Conservation (phyloP, 1,140 invertebrate species). For the Bombus haemorrhoidalis region DNA sequence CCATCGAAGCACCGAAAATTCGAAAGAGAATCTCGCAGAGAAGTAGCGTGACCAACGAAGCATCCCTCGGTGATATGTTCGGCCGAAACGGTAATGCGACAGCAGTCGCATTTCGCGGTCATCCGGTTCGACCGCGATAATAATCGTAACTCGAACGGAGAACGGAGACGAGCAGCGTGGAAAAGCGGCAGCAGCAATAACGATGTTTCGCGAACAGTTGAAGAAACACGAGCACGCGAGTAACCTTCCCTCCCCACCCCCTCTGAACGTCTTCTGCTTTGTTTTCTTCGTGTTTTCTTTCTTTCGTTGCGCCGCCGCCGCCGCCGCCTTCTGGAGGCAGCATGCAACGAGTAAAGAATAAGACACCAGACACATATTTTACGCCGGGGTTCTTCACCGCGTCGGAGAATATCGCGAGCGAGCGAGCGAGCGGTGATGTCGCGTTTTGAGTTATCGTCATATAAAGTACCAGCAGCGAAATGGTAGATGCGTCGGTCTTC, state of each 20-base stretch:
- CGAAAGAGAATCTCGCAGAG: slow-evolving; percentile 54
- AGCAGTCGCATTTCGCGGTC: slow-evolving; percentile 76
- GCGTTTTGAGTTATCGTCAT: slow-evolving; percentile 77
- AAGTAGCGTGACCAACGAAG: slow-evolving; percentile 69
- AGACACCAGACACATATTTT: slow-evolving; percentile 81
- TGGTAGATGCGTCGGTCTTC: slow-evolving; percentile 65
- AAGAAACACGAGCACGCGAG: slow-evolving; percentile 43
- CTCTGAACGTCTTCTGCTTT: slow-evolving; percentile 29
- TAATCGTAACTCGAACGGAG: slow-evolving; percentile 74
- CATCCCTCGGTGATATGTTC: slow-evolving; percentile 72
- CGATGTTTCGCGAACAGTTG: slow-evolving; percentile 47
- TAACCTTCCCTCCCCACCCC: neutral
- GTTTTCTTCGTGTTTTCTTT: slow-evolving; percentile 48
- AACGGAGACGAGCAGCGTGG: slow-evolving; percentile 35
- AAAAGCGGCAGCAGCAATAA: slow-evolving; percentile 44
- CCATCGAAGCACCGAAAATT: slow-evolving; percentile 13
- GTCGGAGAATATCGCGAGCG: slow-evolving; percentile 64
- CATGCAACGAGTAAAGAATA: slow-evolving; percentile 80
- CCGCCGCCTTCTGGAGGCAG: slow-evolving; percentile 50
- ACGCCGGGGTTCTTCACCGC: slow-evolving; percentile 67
- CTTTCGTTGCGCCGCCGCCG: slow-evolving; percentile 49
- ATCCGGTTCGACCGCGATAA: slow-evolving; percentile 72
- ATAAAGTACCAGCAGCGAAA: slow-evolving; percentile 75
- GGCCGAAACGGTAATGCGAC: slow-evolving; percentile 77
- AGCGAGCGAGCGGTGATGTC: slow-evolving; percentile 63